phyloP scores from a whole-genome alignment of 2,113 vertebrate genomes.

The Galeopterus variegatus region DNA sequence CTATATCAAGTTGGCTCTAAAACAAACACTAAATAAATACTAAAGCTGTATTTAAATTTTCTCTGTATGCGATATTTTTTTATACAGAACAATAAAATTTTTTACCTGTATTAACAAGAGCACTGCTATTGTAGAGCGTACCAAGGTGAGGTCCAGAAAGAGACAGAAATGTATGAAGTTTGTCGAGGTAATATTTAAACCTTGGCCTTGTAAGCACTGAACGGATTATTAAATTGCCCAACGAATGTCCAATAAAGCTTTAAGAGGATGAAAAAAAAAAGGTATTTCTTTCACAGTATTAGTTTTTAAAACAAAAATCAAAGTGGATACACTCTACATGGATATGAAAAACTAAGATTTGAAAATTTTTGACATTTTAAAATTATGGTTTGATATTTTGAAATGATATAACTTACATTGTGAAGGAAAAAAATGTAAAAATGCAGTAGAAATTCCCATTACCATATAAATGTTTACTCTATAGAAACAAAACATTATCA shows the following conservation, averaged over 20 bases:
- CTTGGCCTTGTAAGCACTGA: conserved; percentile 97
- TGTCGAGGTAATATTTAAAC: conserved; percentile 98
- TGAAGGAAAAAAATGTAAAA: conserved; percentile 42
- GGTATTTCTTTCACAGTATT: conserved; percentile 42
- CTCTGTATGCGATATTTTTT: neutral
- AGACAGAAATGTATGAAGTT: conserved; percentile 98
- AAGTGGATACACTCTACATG: neutral
- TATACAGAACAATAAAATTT: conserved; percentile 22
- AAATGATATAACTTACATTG: conserved; percentile 45
- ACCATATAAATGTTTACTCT: neutral
- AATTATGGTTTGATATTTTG: conserved; percentile 36
- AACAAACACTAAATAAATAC: conserved; percentile 61
- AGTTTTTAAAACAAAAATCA: conserved; percentile 65
- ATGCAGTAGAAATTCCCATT: conserved; percentile 9
- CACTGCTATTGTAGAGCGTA: conserved; percentile 98
- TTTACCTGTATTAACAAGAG: conserved; percentile 98
- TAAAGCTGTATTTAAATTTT: conserved; percentile 54
- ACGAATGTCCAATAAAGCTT: conserved; percentile 98
- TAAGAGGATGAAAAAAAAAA: conserved; percentile 74
- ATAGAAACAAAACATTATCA: conserved; percentile 52
- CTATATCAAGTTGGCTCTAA: neutral
- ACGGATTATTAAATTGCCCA: conserved; percentile 99
- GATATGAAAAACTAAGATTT: conserved; percentile 50
- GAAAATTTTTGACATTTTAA: conserved; percentile 25
- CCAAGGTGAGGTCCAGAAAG: conserved; percentile 98